Percentiles rank a stretch among this genome's conserved stretches.
These are phyloP conservation scores for Hypselothyrea guttata DNA, from an alignment of 2,888 invertebrate species.

Conservation along the genomic window DNA sequence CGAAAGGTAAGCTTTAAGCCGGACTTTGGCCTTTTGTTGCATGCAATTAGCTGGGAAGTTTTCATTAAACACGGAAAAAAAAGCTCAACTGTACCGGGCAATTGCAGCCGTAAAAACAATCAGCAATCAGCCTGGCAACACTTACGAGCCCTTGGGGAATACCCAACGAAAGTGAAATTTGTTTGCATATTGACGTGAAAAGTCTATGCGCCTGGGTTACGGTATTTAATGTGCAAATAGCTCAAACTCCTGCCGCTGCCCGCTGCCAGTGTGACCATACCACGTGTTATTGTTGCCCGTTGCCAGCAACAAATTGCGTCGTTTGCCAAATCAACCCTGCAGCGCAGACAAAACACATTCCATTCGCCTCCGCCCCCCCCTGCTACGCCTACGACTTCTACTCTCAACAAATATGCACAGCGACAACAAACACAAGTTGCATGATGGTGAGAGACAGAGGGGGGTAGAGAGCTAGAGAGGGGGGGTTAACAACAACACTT, in stretches of 20 bases:
- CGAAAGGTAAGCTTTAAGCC: slow-evolving; percentile 14
- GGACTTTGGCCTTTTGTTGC: slow-evolving; percentile 23
- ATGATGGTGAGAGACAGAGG: background rate
- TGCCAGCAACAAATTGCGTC: slow-evolving; percentile 70
- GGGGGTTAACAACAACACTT: slow-evolving; percentile 49
- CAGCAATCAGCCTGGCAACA: slow-evolving; percentile 66
- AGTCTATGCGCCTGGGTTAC: slow-evolving; percentile 67
- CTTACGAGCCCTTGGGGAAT: slow-evolving; percentile 66
- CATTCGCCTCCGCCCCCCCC: slow-evolving; percentile 4
- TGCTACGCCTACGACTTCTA: slow-evolving; percentile 4
- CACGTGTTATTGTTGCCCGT: slow-evolving; percentile 43
- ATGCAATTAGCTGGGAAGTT: slow-evolving; percentile 54
- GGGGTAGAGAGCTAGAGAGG: background rate
- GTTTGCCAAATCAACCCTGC: slow-evolving; percentile 75
- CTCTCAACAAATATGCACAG: slow-evolving; percentile 50
- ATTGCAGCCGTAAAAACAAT: slow-evolving; percentile 66
- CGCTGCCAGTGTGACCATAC: slow-evolving; percentile 27
- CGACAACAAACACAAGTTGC: slow-evolving; percentile 48
- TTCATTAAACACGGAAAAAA: slow-evolving; percentile 2
- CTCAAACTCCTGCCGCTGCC: slow-evolving; percentile 43
- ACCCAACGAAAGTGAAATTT: slow-evolving; percentile 36
- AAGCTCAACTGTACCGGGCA: slow-evolving; percentile 50
- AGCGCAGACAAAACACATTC: slow-evolving; percentile 43
- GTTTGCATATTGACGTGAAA: slow-evolving; percentile 49
- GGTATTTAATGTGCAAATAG: slow-evolving; percentile 78